Evolutionary conservation across 1,140 invertebrate genomes (phyloP).

Genomic region (Panagrolaimus sp.): DNA sequence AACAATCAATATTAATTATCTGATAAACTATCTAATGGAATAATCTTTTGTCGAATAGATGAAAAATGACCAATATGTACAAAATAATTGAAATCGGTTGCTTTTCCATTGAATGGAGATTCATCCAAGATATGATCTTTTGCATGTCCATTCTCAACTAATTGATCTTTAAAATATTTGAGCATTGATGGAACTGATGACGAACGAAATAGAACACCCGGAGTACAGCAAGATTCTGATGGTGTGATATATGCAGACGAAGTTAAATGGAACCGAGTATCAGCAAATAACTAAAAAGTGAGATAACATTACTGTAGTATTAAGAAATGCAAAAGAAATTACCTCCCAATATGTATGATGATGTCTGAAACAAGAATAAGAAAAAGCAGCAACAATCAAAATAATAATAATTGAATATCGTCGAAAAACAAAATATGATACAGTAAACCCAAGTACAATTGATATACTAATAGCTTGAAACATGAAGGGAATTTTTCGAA

Average conservation of each 20-base stretch:
- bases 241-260: conserved; percentile 18
- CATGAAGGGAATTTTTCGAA: no score
- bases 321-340: no score
- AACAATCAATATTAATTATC: no score
- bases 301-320: background rate
- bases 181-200: conserved; percentile 12
- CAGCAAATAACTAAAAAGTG: conserved; percentile 20
- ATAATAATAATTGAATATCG: no score
- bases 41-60: conserved; percentile 11
- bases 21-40: no score
- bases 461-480: no score
- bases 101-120: conserved; percentile 15
- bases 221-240: conserved; percentile 27
- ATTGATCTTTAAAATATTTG: conserved; percentile 4
- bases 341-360: no score
- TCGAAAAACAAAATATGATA: no score
- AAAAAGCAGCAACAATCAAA: no score
- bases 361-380: no score
- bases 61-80: conserved; percentile 28
- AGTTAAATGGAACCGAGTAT: conserved; percentile 20
- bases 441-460: no score
- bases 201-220: conserved; percentile 19
- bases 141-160: conserved; percentile 7
- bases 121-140: conserved; percentile 30
- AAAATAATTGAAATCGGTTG: conserved; percentile 20